Evolutionary conservation across 2,113 vertebrate species (phyloP), one percentile per base, ranked within the genome.

Genomic region (Cervus canadensis): DNA sequence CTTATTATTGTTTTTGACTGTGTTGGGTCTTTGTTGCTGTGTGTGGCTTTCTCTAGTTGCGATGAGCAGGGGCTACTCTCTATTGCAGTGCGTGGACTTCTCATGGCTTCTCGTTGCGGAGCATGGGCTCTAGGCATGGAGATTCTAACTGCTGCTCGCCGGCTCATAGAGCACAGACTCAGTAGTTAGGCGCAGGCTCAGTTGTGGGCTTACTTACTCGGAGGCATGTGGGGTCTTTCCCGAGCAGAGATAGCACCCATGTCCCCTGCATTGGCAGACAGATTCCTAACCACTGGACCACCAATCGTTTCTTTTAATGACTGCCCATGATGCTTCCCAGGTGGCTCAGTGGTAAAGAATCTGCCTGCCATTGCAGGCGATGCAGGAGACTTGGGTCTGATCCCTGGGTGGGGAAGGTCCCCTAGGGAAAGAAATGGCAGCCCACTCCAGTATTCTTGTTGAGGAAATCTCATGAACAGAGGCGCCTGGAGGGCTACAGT

Each of bases 51-150:
- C 43, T 79, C 43, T 48, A 48, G 76, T 30, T 79, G 43, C 8
- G 0, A 30, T 5, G 40, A 26, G 43, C 15, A 16, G 76, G 15
- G 26, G 15, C 43, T 10, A 17, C 23, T 17, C 26, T 2, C 16
- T 10, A 12, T 5, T 48, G 76, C 0, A 0, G 26, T 30, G 7
- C 26, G 0, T 5, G 7, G 16, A 1, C 76, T 48, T 48, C 43
- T 48, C 76, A 17, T 9, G 4, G 64, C 64, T 67, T 67, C 64
- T 67, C 0, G 4, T 10, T 9, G 26, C 0, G 1, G 76, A 48
- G 43, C 8, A 48, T 9, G 4, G 76, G 26, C 14, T 79, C 26
- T 78, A 30, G 76, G 43, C 15, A 5, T 48, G 76, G 43, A 28
- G 26, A 16, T 2, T 79, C 76, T 28, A 16, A 45, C 0, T 30